Conservation (phyloP, 1,140 invertebrate genomes). For the Drosophila murphyi region DNA sequence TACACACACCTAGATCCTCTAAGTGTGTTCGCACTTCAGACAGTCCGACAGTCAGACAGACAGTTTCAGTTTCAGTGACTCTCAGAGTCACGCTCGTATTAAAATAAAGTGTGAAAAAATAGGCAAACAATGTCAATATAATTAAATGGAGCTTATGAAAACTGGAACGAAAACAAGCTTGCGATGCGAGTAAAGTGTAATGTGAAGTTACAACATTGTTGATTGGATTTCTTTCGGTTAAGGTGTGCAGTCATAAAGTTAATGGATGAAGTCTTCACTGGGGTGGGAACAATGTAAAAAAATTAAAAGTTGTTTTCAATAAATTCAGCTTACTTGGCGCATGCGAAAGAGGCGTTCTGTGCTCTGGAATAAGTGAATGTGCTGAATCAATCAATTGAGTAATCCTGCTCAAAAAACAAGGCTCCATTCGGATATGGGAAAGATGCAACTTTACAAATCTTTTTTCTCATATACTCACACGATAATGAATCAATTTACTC, state of each 20-base stretch:
- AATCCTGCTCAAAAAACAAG: no score
- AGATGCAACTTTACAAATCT: not conserved
- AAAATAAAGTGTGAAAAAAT: slow-evolving; percentile 47
- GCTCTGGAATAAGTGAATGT: no score
- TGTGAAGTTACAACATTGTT: slow-evolving; percentile 42
- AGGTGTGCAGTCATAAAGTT: slow-evolving; percentile 41
- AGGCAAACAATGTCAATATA: slow-evolving; percentile 76
- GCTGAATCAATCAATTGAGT: no score
- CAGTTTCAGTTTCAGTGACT: slow-evolving; percentile 18
- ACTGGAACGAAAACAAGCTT: slow-evolving; percentile 9
- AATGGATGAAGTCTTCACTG: slow-evolving; percentile 25
- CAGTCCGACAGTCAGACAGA: slow-evolving; percentile 5
- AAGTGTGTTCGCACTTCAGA: not conserved
- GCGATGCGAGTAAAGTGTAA: slow-evolving; percentile 18
- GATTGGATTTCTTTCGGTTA: slow-evolving; percentile 54
- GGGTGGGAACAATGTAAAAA: no score
- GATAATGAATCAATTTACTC: no score
- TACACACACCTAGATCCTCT: not conserved
- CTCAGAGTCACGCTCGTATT: slow-evolving; percentile 28
- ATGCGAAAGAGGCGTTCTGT: no score
- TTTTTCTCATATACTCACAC: not conserved
- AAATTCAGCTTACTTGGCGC: no score
- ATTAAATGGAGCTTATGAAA: slow-evolving; percentile 78
- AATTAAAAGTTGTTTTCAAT: no score
- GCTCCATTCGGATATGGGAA: not conserved